Base-by-base conservation (phyloP, 2,113 vertebrate species). In the Copsychus sechellarum region DNA sequence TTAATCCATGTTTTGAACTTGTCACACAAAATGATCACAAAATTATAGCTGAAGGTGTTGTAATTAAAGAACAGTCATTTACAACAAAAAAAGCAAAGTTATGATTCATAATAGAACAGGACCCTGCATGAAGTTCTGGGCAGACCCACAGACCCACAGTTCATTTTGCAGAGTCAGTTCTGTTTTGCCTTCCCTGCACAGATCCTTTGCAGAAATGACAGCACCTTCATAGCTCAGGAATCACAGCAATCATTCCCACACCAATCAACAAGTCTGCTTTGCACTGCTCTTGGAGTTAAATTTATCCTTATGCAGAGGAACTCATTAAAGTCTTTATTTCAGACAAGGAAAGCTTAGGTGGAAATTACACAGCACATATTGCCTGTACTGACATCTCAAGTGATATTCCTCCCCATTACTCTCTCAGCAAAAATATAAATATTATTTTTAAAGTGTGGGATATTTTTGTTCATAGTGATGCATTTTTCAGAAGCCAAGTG, bases 181-280 rank as follows among this genome's bases (percentile, higher is more conserved):
- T 47, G 48, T 54, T 89, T 84, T 85, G 81, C 54, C 70, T 84
- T n/a, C 54, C 50, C 78, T 76, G 65, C 61, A 38, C 8, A 72
- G 64, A 65, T 88, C 62, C 62, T 85, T 20, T 88, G 73, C 83
- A 92, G 61, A 60, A 89, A 74, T 56, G 56, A 81, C 81, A 94
- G 78, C 81, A 81, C 91, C 76, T 92, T 67, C 73, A 25, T 13
- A 81, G 66, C 31, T 69, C 4, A 1, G 73, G 53, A 79, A 89
- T 85, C 77, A 87, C 81, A 74, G 86, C 53, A 61, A 36, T 87
- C 77, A 66, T 81, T 92, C 88, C 94, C 79, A 90, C 93, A 73
- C 47, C 64, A 40, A 42, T 62, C 87, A n/a, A 60, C 85, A 80
- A 56, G 76, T 54, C 76, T 50, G 40, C 26, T 60, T 42, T 11